Conservation (phyloP, 2,797 vertebrate genomes). For the Brachyrhaphis roseni region DNA sequence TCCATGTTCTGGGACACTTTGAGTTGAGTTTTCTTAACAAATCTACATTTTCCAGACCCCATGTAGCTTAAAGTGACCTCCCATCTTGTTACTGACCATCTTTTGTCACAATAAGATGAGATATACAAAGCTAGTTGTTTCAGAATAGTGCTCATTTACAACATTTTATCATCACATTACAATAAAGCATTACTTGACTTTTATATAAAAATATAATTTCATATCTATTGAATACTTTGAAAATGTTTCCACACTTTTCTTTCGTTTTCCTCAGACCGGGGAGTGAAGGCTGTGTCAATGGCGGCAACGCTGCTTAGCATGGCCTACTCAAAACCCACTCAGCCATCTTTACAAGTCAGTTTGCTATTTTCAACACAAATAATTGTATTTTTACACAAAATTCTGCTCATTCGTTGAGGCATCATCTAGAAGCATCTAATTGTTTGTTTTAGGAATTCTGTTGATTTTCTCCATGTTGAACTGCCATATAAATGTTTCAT, state of each 20-base stretch:
- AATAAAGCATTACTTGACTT: not conserved
- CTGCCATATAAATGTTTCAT: not conserved
- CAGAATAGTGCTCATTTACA: not conserved
- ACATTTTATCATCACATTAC: not conserved
- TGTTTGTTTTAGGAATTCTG: not conserved
- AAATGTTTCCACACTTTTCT: not conserved
- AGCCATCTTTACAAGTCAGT: slow-evolving; percentile 84
- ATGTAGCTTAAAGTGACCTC: not conserved
- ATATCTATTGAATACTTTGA: not conserved
- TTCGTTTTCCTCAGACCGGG: slow-evolving; percentile 76
- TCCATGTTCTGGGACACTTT: slow-evolving; percentile 87
- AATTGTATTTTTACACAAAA: not conserved
- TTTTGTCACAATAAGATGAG: not conserved
- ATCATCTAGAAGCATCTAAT: too few relatives aligned
- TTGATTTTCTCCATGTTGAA: not conserved
- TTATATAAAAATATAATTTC: not conserved
- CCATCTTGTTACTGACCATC: not conserved
- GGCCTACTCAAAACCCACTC: slow-evolving; percentile 82
- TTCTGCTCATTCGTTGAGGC: too few relatives aligned
- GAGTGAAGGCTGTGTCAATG: slow-evolving; percentile 82
- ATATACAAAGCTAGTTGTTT: not conserved
- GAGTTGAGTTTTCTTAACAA: slow-evolving; percentile 74
- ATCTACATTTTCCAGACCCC: not conserved
- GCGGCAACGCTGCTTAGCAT: slow-evolving; percentile 91
- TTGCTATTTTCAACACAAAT: not conserved